Evolutionary conservation across 2,113 vertebrate species (phyloP).

Genomic region (Thamnophis sirtalis): DNA sequence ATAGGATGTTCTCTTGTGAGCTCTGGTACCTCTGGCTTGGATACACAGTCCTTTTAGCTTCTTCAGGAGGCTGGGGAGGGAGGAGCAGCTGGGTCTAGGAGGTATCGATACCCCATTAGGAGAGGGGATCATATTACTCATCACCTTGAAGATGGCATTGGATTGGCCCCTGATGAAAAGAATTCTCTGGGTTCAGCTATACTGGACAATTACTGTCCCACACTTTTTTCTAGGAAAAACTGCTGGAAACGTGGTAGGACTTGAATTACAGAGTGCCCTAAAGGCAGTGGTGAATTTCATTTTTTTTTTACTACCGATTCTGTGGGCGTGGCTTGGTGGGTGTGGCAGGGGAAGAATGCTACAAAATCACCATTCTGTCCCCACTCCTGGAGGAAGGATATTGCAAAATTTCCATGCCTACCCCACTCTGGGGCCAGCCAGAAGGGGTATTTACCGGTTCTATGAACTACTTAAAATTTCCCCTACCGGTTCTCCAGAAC

Average conservation of each 20-base stretch:
- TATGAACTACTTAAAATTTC: no score
- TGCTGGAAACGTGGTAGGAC: not conserved
- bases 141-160: not conserved
- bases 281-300: not conserved
- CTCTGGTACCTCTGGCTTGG: not conserved
- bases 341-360: no score
- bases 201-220: not conserved
- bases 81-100: not conserved
- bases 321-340: no score
- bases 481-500: no score
- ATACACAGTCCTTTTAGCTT: not conserved
- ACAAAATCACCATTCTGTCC: no score
- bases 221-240: not conserved
- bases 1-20: not conserved
- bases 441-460: no score
- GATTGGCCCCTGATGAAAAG: not conserved
- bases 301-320: no score
- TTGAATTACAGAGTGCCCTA: not conserved
- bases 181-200: not conserved
- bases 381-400: no score
- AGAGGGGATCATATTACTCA: not conserved
- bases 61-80: no score
- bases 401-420: no score
- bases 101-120: not conserved
- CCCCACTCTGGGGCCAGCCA: no score